phyloP scores from a whole-genome alignment of 2,797 vertebrate species.

The Microctenopoma stevenorrisi region DNA sequence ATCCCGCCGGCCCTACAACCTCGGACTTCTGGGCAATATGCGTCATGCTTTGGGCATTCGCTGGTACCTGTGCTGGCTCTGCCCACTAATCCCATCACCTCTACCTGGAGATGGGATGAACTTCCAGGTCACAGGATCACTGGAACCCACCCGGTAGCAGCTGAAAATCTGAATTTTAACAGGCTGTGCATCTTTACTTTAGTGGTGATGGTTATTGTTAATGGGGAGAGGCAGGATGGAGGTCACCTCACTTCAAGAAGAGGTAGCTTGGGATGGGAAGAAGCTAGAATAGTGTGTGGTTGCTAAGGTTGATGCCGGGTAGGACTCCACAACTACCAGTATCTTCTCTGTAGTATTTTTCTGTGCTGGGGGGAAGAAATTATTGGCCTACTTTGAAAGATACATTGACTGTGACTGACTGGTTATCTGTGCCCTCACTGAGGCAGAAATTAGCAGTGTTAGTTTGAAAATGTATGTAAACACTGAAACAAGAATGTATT shows the following conservation, averaged over 20 bases:
- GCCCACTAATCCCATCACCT: slow-evolving; percentile 86
- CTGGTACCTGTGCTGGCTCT: slow-evolving; percentile 91
- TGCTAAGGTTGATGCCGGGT: slow-evolving; percentile 18
- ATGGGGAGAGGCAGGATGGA: slow-evolving; percentile 16
- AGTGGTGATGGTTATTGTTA: slow-evolving; percentile 38
- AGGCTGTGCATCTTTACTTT: slow-evolving; percentile 1
- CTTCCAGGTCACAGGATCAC: slow-evolving; percentile 85
- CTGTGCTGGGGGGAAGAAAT: slow-evolving; percentile 21
- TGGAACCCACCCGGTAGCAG: slow-evolving; percentile 78
- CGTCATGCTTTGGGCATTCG: slow-evolving; percentile 82
- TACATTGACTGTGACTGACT: slow-evolving; percentile 4
- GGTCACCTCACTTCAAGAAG: slow-evolving; percentile 20
- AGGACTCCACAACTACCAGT: slow-evolving; percentile 4
- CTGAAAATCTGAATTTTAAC: neutral
- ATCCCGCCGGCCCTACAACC: slow-evolving; percentile 80
- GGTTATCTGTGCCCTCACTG: slow-evolving; percentile 24
- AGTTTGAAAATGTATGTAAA: slow-evolving; percentile 37
- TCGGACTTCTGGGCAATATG: slow-evolving; percentile 84
- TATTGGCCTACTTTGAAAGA: slow-evolving; percentile 12
- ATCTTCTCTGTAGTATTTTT: slow-evolving; percentile 24
- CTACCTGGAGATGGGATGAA: slow-evolving; percentile 89
- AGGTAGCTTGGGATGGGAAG: slow-evolving; percentile 32
- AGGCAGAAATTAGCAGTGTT: slow-evolving; percentile 25
- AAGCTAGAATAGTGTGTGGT: slow-evolving; percentile 10
- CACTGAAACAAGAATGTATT: slow-evolving; percentile 55